phyloP scores from a whole-genome alignment of 2,113 vertebrate species.

The Mystacornis crossleyi region DNA sequence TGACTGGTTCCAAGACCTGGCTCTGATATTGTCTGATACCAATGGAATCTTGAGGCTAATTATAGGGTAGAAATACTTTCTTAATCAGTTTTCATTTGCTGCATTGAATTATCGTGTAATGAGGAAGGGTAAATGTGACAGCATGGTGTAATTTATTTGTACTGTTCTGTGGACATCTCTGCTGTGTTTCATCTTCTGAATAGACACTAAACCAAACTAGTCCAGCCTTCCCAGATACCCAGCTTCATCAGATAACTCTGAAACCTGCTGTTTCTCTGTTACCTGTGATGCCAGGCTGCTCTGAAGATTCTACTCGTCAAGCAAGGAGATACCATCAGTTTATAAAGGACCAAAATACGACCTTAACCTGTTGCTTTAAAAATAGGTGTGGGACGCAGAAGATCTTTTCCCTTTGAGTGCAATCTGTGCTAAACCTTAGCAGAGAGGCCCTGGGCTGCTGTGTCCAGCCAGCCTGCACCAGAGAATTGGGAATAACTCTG shows the following conservation, averaged over 20 bases:
- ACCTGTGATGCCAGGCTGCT: not conserved
- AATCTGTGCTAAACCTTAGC: not conserved
- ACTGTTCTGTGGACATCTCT: not conserved
- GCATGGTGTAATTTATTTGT: not conserved
- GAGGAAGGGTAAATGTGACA: not conserved
- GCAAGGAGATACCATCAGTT: not conserved
- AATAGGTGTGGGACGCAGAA: not conserved
- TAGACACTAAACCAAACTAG: not conserved
- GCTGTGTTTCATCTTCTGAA: not conserved
- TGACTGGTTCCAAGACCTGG: not conserved
- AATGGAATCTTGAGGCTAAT: not conserved
- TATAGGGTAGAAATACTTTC: slow-evolving; percentile 3
- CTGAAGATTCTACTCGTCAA: not conserved
- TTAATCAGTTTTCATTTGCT: slow-evolving; percentile 10
- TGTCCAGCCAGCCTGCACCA: not conserved
- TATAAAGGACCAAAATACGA: not conserved
- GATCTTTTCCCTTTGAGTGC: not conserved
- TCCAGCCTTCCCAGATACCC: not conserved
- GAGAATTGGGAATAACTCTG: not conserved
- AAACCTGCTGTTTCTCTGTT: not conserved
- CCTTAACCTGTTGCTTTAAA: not conserved
- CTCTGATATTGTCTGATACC: not conserved
- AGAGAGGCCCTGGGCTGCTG: not conserved
- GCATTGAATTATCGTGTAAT: not conserved
- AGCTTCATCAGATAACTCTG: not conserved